Base-by-base conservation (phyloP, 2,888 invertebrate genomes). In the Cephus sareptanus region DNA sequence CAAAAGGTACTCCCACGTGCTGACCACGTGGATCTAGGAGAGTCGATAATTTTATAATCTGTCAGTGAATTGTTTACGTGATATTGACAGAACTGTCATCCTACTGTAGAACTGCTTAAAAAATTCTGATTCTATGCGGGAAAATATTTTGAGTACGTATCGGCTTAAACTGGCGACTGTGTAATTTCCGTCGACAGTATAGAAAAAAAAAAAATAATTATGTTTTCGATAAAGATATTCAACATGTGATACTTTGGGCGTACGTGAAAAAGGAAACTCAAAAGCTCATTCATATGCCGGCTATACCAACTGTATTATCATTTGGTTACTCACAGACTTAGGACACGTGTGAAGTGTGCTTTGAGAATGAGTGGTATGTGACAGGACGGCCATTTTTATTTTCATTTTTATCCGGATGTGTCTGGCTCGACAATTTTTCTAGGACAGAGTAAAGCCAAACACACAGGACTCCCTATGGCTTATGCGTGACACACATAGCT, bases 381-480 rank as follows among this genome's bases (percentile, higher is more conserved):
- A 34, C 15, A 1, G 71, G 4, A 56, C 40, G 40, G 40, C 40
- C 40, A 77, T 34, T 74, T 77, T 73, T 75, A 71, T 75, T 77
- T 71, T 34, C 37, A 77, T 77, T 23, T 56, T 56, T 56, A 56
- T 56, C 40, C 40, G 40, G 40, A 56, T 56, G 40, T 71, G 40
- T 71, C 33, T 71, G 71, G 33, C 33, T 4, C 71, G 33, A 71
- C 71, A 56, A 56, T 56, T 56, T 75, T 78, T 78, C 75, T 78
- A 78, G 75, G 75, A 78, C 75, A 69, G 75, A 75, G 34, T 13
- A n/a, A 73, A 76, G 68, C 40, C 31, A 75, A 74, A 40, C 6
- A 76, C 37, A 40, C 40, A 56, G 70, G 69, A 78, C 73, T 76
- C 75, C 68, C 34, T 31, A 11, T 35, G 73, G 33, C 40, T 56